Conservation (phyloP, 2,797 vertebrate species). For the Coccyzus lansbergi region DNA sequence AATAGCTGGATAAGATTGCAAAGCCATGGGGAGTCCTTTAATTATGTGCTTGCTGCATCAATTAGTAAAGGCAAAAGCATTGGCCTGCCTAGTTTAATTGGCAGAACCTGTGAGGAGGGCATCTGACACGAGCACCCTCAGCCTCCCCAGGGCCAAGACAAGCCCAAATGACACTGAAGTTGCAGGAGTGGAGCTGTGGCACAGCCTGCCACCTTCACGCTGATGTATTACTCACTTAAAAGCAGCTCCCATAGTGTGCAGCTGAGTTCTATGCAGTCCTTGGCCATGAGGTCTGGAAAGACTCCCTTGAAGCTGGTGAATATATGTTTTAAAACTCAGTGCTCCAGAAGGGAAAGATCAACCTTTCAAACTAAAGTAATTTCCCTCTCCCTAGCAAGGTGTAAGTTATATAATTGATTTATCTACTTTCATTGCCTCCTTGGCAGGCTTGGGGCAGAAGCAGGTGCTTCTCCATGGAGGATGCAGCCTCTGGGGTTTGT, state of each 20-base stretch:
- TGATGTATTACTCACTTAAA: not conserved
- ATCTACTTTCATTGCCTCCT: not conserved
- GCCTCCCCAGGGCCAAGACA: not conserved
- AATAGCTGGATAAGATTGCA: not conserved
- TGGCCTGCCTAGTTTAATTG: slow-evolving; percentile 38
- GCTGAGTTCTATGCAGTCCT: rapidly evolving
- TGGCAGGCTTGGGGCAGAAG: too few species aligned
- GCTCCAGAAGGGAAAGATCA: not conserved
- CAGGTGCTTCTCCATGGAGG: not conserved
- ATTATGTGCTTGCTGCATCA: slow-evolving; percentile 13
- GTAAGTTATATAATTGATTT: not conserved
- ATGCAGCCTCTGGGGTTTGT: not conserved
- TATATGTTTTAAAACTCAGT: not conserved
- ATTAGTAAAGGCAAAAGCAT: not conserved
- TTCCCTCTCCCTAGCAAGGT: not conserved
- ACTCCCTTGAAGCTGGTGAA: not conserved
- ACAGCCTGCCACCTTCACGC: not conserved
- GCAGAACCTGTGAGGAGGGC: slow-evolving; percentile 1
- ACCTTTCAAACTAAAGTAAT: not conserved
- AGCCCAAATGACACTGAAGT: not conserved
- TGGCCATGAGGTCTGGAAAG: not conserved
- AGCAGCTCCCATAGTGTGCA: not conserved
- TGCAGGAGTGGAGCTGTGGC: not conserved
- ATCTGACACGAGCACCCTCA: not conserved
- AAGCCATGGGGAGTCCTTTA: slow-evolving; percentile 25